phyloP scores from a whole-genome alignment of 2,797 vertebrate species.

The Pachyuromys duprasi region DNA sequence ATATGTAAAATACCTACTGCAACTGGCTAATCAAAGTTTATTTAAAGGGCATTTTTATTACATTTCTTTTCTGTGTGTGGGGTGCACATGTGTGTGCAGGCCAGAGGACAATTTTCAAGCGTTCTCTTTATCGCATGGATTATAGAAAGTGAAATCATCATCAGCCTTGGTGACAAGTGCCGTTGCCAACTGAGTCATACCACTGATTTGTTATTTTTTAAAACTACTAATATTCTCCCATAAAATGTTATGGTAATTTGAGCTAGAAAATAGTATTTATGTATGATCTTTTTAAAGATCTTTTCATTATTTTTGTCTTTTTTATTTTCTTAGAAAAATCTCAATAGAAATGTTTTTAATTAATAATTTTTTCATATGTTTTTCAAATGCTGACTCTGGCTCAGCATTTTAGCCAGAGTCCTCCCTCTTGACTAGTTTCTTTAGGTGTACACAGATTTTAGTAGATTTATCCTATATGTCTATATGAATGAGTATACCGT shows the following conservation, averaged over 20 bases:
- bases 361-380: background rate
- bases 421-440: too few relatives aligned
- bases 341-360: conserved; percentile 34
- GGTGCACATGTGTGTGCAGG: background rate
- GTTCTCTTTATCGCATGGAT: background rate
- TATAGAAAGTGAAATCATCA: background rate
- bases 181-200: background rate
- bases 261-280: conserved; percentile 9
- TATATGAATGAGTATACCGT: too few relatives aligned
- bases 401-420: too few relatives aligned
- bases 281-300: background rate
- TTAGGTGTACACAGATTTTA: too few relatives aligned
- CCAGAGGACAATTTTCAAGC: too few relatives aligned
- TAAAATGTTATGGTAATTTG: background rate
- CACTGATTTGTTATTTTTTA: background rate
- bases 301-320: background rate
- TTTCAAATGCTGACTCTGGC: too few relatives aligned
- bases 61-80: background rate
- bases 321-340: conserved; percentile 44
- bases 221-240: background rate
- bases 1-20: background rate
- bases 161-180: background rate
- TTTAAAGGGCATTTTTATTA: conserved; percentile 9
- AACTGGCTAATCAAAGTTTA: background rate
- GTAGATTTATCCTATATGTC: too few relatives aligned